These are phyloP conservation scores for Microctonus aethiopoides DNA, from an alignment of 2,888 invertebrate species.

Conservation along the genomic window DNA sequence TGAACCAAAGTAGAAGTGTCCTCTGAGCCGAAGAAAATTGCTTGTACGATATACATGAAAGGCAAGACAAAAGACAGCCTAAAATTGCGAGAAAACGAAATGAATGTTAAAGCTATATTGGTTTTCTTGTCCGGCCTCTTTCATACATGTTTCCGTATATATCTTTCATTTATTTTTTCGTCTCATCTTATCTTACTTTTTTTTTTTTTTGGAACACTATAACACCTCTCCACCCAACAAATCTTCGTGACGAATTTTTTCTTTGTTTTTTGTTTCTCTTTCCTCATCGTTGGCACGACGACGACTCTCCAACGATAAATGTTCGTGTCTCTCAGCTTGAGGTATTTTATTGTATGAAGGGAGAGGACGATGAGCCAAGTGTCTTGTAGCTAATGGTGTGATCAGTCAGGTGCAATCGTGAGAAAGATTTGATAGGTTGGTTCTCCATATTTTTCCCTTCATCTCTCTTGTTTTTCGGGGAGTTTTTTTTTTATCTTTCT, in stretches of 20 bases:
- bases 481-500: neutral
- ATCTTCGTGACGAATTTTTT: slow-evolving; percentile 13
- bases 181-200: neutral
- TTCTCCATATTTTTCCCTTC: neutral
- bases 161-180: slow-evolving; percentile 11
- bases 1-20: slow-evolving; percentile 16
- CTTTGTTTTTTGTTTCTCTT: too few species aligned
- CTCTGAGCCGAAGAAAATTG: slow-evolving; percentile 18
- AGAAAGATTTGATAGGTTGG: slow-evolving; percentile 12
- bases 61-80: neutral
- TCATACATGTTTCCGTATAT: neutral
- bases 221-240: slow-evolving; percentile 1
- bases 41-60: neutral
- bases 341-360: slow-evolving; percentile 15
- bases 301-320: slow-evolving; percentile 18
- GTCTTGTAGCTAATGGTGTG: slow-evolving; percentile 6
- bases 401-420: slow-evolving; percentile 21
- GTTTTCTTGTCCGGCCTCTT: slow-evolving; percentile 14
- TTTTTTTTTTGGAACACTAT: neutral
- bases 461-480: neutral
- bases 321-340: slow-evolving; percentile 7
- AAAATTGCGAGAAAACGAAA: slow-evolving; percentile 17
- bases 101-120: slow-evolving; percentile 12
- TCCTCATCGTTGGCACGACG: neutral
- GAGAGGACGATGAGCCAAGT: slow-evolving; percentile 11